These are phyloP conservation scores for Nomada fucata DNA, from an alignment of 2,888 invertebrate genomes.

Conservation along the genomic window DNA sequence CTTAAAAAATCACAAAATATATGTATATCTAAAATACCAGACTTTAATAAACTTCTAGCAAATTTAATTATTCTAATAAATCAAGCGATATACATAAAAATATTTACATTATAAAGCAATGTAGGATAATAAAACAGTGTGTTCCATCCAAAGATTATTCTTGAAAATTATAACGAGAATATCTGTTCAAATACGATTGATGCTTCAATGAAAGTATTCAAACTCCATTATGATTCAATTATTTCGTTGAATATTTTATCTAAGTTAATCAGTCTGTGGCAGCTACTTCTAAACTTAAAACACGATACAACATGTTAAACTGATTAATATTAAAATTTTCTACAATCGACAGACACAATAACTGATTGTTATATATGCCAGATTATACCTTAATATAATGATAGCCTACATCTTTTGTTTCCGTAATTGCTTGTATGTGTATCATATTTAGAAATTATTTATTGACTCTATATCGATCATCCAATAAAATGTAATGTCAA, in stretches of 20 bases:
- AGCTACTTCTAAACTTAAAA: conserved; percentile 60
- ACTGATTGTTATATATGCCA: conserved; percentile 58
- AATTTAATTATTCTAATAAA: conserved; percentile 42
- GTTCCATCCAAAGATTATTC: conserved; percentile 25
- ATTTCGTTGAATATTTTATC: conserved; percentile 58
- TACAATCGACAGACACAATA: conserved; percentile 52
- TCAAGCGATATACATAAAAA: conserved; percentile 31
- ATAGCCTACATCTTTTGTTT: conserved; percentile 52
- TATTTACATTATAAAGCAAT: conserved; percentile 40
- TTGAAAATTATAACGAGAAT: conserved; percentile 26
- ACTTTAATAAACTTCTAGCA: conserved; percentile 14
- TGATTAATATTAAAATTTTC: conserved; percentile 50
- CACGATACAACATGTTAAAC: conserved; percentile 50
- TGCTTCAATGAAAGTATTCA: conserved; percentile 49
- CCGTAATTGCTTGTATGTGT: conserved; percentile 60
- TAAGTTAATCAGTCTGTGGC: conserved; percentile 61
- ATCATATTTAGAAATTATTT: conserved; percentile 51
- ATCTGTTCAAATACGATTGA: conserved; percentile 45
- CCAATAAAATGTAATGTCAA: conserved; percentile 30
- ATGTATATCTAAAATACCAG: conserved; percentile 41
- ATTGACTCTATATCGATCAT: conserved; percentile 44
- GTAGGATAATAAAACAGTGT: conserved; percentile 22
- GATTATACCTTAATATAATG: conserved; percentile 52
- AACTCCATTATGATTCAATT: conserved; percentile 58
- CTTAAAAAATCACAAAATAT: conserved; percentile 46